Conservation (phyloP, 2,797 vertebrate species). For the Cephalopachus bancanus region DNA sequence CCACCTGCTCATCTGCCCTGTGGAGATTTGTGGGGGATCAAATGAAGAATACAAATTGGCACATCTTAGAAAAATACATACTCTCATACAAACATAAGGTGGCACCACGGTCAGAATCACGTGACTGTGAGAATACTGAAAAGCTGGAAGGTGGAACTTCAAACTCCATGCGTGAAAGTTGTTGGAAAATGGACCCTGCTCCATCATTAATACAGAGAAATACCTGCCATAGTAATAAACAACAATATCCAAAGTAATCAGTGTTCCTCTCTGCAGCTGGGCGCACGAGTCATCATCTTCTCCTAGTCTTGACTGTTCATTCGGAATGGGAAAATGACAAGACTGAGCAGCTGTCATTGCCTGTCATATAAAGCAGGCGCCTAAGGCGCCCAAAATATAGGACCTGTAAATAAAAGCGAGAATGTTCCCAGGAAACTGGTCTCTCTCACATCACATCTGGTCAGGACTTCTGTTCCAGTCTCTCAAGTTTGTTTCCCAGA, state of each 20-base stretch:
- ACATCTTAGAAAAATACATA: constrained; percentile 3
- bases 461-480: not conserved
- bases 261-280: not conserved
- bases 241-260: not conserved
- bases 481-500: constrained; percentile 18
- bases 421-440: constrained; percentile 21
- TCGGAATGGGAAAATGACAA: not conserved
- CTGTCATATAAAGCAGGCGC: not conserved
- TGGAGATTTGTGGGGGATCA: not conserved
- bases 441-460: constrained; percentile 37
- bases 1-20: not conserved
- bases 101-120: not conserved
- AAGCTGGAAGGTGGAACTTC: not conserved
- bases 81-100: not conserved
- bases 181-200: not conserved
- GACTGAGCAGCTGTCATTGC: not conserved
- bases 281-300: not conserved
- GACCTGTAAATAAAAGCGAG: constrained; percentile 41
- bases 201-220: constrained; percentile 10
- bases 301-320: not conserved
- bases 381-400: constrained; percentile 21
- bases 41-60: constrained; percentile 25
- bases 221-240: not conserved
- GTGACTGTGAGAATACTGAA: not conserved
- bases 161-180: not conserved